Evolutionary conservation across 2,888 invertebrate genomes (phyloP).

Genomic region (Auanema sp.): DNA sequence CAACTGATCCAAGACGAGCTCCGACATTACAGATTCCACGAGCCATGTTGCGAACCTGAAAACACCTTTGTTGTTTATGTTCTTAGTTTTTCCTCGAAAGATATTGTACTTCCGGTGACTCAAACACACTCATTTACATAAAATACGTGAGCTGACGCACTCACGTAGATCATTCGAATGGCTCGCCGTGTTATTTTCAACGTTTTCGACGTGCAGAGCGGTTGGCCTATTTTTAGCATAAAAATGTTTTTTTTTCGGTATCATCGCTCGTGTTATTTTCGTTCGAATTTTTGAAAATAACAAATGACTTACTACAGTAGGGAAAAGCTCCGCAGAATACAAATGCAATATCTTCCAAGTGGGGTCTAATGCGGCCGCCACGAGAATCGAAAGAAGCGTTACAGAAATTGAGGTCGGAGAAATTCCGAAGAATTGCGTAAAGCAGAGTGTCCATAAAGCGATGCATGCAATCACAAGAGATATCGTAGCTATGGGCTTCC

Average conservation of each 20-base stretch:
- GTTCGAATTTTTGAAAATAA: conserved; percentile 2
- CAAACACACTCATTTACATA: too few relatives aligned
- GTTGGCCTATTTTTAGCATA: too few relatives aligned
- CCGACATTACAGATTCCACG: conserved; percentile 56
- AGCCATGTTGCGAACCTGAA: conserved; percentile 49
- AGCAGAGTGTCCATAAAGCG: conserved; percentile 13
- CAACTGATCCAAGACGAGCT: conserved; percentile 49
- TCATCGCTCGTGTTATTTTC: background rate
- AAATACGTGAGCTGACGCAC: too few relatives aligned
- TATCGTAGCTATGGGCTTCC: conserved; percentile 44
- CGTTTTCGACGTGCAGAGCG: too few relatives aligned
- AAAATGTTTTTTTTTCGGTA: too few relatives aligned
- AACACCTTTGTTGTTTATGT: background rate
- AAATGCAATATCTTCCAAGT: conserved; percentile 61
- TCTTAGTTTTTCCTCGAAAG: too few relatives aligned
- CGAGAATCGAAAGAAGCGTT: conserved; percentile 37
- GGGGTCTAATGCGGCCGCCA: conserved; percentile 52
- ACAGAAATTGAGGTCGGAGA: conserved; percentile 6
- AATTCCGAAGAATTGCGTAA: conserved; percentile 20
- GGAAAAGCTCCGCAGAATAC: conserved; percentile 45
- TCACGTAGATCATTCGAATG: too few relatives aligned
- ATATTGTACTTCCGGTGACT: too few relatives aligned
- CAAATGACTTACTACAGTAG: conserved; percentile 10
- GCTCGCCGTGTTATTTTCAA: too few relatives aligned
- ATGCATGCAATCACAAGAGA: conserved; percentile 35